These are phyloP conservation scores for Crossaster papposus DNA, from an alignment of 53 echinoderm and acorn worm genomes.

Conservation along the genomic window DNA sequence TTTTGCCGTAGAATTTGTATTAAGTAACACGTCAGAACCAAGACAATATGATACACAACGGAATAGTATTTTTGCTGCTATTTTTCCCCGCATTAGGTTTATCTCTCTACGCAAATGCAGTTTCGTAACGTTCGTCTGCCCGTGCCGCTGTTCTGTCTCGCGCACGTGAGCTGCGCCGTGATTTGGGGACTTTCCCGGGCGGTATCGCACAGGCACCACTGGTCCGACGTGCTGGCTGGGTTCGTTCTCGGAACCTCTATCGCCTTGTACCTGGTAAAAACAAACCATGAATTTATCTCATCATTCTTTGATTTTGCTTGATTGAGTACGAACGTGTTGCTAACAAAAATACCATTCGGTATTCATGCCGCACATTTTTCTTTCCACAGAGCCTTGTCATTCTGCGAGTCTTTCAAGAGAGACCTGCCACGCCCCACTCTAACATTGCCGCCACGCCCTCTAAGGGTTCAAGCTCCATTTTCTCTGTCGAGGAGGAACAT, in stretches of 20 bases:
- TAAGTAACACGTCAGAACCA: no score
- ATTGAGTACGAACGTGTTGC: no score
- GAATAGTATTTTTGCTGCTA: not conserved
- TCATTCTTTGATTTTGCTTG: no score
- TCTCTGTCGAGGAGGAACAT: constrained; percentile 31
- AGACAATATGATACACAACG: not conserved
- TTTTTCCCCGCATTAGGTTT: constrained; percentile 54
- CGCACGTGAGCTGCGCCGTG: constrained; percentile 63
- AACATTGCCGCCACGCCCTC: constrained; percentile 4
- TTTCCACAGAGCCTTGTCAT: constrained; percentile 24
- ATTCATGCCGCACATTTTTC: no score
- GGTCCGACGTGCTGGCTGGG: constrained; percentile 80
- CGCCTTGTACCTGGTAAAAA: constrained; percentile 77
- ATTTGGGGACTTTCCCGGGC: constrained; percentile 76
- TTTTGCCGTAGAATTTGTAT: no score
- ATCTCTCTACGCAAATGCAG: constrained; percentile 71
- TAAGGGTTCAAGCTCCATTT: not conserved
- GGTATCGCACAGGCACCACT: constrained; percentile 74
- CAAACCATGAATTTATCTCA: no score
- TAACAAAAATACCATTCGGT: no score
- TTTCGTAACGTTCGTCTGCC: constrained; percentile 76
- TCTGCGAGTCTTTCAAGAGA: constrained; percentile 28
- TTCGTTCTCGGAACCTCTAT: constrained; percentile 76
- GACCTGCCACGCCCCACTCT: not conserved
- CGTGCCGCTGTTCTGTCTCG: constrained; percentile 67